These are phyloP conservation scores for Serranochromis macrocephalus DNA, from an alignment of 2,113 vertebrate species.

Conservation along the genomic window DNA sequence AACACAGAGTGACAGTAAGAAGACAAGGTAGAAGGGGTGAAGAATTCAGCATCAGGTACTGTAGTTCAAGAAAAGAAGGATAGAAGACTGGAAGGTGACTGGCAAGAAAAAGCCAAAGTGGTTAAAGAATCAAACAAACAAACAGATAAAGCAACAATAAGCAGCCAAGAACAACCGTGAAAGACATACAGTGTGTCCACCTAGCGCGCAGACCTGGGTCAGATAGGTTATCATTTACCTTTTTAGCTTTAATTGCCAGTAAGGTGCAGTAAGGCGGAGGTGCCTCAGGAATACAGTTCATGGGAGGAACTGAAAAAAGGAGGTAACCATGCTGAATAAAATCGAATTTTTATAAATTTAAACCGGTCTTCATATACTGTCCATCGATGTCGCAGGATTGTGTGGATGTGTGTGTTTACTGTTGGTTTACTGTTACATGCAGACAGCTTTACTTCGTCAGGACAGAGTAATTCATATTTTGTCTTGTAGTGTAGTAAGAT, in stretches of 20 bases:
- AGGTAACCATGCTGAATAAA: not conserved
- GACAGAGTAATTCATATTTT: not conserved
- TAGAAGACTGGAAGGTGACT: conserved; percentile 49
- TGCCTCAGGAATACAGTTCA: not conserved
- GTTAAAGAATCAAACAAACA: conserved; percentile 43
- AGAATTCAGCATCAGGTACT: conserved; percentile 15
- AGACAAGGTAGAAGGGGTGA: conserved; percentile 12
- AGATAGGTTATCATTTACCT: not conserved
- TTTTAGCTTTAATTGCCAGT: not conserved
- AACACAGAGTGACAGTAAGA: conserved; percentile 17
- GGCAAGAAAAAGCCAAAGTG: conserved; percentile 60
- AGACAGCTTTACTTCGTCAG: not conserved
- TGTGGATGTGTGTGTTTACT: not conserved
- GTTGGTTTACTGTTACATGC: not conserved
- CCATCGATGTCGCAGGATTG: not conserved
- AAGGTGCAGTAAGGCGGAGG: not conserved
- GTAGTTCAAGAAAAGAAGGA: conserved; percentile 24
- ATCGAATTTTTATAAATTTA: not conserved
- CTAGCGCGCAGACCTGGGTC: conserved; percentile 44
- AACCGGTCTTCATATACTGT: not conserved
- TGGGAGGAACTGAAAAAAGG: not conserved
- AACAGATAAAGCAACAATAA: conserved; percentile 60
- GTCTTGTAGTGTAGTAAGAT: not conserved
- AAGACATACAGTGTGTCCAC: not conserved
- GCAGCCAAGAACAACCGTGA: conserved; percentile 49